phyloP scores from a whole-genome alignment of 2,888 invertebrate genomes.

The Thysanoteuthis rhombus region DNA sequence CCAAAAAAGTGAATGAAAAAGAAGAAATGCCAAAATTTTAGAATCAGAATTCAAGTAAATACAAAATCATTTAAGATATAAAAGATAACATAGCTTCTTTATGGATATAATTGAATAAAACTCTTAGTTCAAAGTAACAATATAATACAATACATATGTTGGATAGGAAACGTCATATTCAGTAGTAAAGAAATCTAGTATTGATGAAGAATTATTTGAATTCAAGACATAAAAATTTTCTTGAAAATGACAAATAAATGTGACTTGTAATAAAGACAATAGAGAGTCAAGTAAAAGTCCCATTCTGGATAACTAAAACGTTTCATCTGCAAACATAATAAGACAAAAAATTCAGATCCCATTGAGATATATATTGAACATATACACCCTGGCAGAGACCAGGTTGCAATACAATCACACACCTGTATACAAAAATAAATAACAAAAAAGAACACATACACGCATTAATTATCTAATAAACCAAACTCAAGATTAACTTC shows the following conservation, averaged over 20 bases:
- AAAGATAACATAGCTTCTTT: too few relatives aligned
- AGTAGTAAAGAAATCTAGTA: not conserved
- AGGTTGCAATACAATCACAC: not conserved
- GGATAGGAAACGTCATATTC: not conserved
- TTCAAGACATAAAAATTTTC: not conserved
- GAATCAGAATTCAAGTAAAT: too few relatives aligned
- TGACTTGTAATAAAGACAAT: not conserved
- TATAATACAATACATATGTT: not conserved
- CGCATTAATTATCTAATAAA: not conserved
- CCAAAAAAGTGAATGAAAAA: not conserved
- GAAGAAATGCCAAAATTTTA: too few relatives aligned
- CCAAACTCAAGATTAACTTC: not conserved
- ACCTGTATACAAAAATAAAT: not conserved
- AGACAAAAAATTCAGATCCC: not conserved
- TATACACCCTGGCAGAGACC: not conserved
- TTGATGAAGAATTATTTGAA: not conserved
- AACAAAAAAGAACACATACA: too few relatives aligned
- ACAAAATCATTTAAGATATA: too few relatives aligned
- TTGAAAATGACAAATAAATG: not conserved
- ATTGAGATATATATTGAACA: not conserved
- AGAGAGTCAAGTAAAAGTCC: not conserved
- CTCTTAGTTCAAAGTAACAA: too few relatives aligned
- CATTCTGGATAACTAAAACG: not conserved
- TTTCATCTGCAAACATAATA: not conserved
- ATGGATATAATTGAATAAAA: too few relatives aligned